Conservation (phyloP, 1,140 invertebrate species). For the Calycopis cecrops region DNA sequence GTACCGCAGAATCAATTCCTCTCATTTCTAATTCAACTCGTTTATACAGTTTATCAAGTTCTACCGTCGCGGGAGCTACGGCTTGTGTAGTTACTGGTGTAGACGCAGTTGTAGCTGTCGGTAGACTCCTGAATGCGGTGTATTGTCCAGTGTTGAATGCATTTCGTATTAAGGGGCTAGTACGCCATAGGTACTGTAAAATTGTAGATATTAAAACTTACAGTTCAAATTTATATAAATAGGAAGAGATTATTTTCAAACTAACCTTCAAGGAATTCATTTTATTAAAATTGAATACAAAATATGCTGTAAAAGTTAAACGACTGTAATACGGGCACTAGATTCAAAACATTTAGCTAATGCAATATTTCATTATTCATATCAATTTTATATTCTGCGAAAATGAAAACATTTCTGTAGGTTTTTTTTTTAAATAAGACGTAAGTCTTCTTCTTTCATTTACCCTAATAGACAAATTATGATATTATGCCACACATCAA, state of each 20-base stretch:
- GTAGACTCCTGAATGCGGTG: slow-evolving; percentile 29
- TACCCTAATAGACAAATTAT: no score
- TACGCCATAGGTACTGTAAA: slow-evolving; percentile 48
- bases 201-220: slow-evolving; percentile 10
- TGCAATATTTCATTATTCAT: no score
- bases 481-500: no score
- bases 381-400: no score
- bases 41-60: slow-evolving; percentile 87
- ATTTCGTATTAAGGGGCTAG: slow-evolving; percentile 33
- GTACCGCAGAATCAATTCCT: slow-evolving; percentile 89
- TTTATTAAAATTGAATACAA: slow-evolving; percentile 8
- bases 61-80: slow-evolving; percentile 31
- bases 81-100: slow-evolving; percentile 26
- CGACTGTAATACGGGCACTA: no score
- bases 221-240: background rate
- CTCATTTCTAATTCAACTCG: slow-evolving; percentile 90
- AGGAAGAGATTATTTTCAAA: slow-evolving; percentile 1
- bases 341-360: no score
- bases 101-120: slow-evolving; percentile 30
- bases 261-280: slow-evolving; percentile 51
- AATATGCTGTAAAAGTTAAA: no score
- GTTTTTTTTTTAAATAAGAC: background rate
- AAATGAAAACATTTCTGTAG: background rate
- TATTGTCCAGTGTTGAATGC: slow-evolving; percentile 27
- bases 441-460: no score